phyloP scores from a whole-genome alignment of 2,797 vertebrate genomes.

The Dromococcyx pavoninus region DNA sequence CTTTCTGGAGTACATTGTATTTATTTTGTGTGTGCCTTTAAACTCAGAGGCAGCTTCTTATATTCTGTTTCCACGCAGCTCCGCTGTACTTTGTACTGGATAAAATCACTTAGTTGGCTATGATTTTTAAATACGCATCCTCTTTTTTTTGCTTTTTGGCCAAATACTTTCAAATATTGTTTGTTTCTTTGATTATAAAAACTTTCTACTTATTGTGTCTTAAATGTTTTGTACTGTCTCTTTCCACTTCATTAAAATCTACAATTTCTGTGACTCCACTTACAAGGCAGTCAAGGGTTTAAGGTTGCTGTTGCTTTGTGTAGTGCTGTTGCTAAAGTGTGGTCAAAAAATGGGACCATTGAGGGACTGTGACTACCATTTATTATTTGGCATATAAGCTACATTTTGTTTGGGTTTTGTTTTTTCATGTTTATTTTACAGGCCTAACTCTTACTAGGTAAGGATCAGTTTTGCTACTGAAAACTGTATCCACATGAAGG shows the following conservation, averaged over 20 bases:
- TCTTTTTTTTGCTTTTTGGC: neutral
- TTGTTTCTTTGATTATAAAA: neutral
- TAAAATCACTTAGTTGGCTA: neutral
- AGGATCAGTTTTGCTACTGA: neutral
- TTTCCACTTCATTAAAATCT: neutral
- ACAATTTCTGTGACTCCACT: neutral
- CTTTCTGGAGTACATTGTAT: neutral
- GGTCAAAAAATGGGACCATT: neutral
- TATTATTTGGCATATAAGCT: neutral
- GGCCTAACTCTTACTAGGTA: neutral
- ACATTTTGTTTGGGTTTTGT: neutral
- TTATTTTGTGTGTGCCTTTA: neutral
- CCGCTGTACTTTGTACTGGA: neutral
- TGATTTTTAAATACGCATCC: neutral
- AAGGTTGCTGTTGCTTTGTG: neutral
- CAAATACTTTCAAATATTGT: neutral
- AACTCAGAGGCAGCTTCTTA: neutral
- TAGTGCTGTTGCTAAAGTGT: neutral
- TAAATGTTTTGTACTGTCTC: neutral
- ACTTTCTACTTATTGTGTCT: neutral
- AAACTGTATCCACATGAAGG: fast-evolving
- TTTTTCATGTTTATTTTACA: neutral
- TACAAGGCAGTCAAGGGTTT: neutral
- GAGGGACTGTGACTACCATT: neutral
- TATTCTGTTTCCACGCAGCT: neutral